A percentile compares a stretch with the other conserved stretches of the same genome.
Conservation (phyloP, 2,113 vertebrate species). For the Podiceps cristatus region DNA sequence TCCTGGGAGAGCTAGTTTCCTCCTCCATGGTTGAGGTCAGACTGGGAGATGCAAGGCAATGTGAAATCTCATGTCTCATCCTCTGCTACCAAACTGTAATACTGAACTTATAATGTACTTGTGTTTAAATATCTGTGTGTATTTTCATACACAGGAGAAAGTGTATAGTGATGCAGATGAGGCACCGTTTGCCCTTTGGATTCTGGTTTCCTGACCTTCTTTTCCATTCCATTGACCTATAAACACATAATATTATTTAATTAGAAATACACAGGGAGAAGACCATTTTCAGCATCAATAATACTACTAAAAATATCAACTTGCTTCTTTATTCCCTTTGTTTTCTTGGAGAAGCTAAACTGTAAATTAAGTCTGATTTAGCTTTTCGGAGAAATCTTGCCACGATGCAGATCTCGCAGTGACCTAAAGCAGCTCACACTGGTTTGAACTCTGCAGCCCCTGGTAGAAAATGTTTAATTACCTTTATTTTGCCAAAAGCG, state of each 20-base stretch:
- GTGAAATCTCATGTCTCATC: not conserved
- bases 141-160: not conserved
- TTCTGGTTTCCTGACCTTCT: not conserved
- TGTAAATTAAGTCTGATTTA: not conserved
- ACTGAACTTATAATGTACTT: not conserved
- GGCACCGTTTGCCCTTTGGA: not conserved
- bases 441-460: not conserved
- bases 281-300: not conserved
- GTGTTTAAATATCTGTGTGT: not conserved
- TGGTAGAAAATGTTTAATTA: slow-evolving; percentile 5
- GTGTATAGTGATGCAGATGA: not conserved
- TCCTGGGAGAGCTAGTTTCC: not conserved
- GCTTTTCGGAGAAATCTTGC: not conserved
- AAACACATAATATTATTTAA: not conserved
- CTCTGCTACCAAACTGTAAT: not conserved
- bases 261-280: not conserved
- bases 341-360: not conserved
- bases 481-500: slow-evolving; percentile 37
- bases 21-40: not conserved
- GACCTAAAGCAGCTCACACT: not conserved
- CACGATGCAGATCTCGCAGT: rapidly evolving
- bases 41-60: not conserved
- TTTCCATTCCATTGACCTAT: not conserved
- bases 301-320: not conserved
- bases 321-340: slow-evolving; percentile 1